Base-by-base conservation (phyloP, 1,140 invertebrate species). In the Atta colombica region DNA sequence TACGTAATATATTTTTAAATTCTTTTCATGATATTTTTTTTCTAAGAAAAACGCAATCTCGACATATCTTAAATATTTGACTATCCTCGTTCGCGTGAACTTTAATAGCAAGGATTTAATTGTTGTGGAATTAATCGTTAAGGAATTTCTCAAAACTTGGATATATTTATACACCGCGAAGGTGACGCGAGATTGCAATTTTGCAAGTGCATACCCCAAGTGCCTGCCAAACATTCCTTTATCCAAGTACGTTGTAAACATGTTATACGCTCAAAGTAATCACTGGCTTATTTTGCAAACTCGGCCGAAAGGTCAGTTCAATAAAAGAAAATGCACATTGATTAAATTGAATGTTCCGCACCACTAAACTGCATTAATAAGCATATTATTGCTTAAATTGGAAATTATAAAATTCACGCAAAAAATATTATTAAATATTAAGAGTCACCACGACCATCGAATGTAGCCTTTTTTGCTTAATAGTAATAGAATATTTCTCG, bases 141-240 rank as follows among this genome's bases (percentile, higher is more conserved):
- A 6, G 39, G 39, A 61, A 75, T 74, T 60, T 82, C 69, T 75
- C 55, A 35, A n/a, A 75, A 31, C 14, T 74, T 63, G 55, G 12
- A 21, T 45, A 45, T 45, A 39, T 0, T 0, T n/a, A 31, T n/a
- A 74, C 1, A 84, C 18, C 28, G 69, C 55, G 72, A 82, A 82
- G 63, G 69, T 58, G 7, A 49, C 14, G 39, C 25, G 25, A 74
- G 55, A 51, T 74, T 63, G 55, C 39, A 45, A 74, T 75, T 74
- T 84, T 61, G 55, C 21, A 60, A 63, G 55, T 61, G 69, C 69
- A 74, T 84, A 31, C 39, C 61, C 55, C 18, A 75, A 61, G 39
- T 84, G 39, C 69, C 39, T 49, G 25, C 69, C n/a, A 49, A 60
- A 61, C 80, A 84, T 84, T 84, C 80, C 80, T 84, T 63, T 51